These are phyloP conservation scores for Rhegmatorhina hoffmannsi DNA, from an alignment of 2,113 vertebrate genomes.

Conservation along the genomic window DNA sequence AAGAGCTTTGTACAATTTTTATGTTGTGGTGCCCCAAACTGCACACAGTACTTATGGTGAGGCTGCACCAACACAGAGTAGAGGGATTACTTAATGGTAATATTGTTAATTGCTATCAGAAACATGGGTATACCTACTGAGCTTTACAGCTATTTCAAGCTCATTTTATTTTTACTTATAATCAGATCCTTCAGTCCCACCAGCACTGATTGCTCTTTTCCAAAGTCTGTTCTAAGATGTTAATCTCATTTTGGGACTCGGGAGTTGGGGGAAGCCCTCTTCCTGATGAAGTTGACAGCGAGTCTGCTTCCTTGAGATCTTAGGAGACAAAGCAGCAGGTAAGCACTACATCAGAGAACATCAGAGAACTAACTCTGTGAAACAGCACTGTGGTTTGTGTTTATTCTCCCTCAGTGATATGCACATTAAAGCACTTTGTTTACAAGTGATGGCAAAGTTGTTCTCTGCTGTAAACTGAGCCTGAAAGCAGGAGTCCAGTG, in stretches of 20 bases:
- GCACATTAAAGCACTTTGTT: not conserved
- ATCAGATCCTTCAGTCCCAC: not conserved
- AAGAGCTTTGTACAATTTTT: not conserved
- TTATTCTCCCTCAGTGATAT: not conserved
- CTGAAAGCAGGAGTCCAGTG: slow-evolving; percentile 13
- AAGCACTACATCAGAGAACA: not conserved
- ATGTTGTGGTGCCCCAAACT: not conserved
- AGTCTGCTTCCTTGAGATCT: not conserved
- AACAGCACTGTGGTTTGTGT: not conserved
- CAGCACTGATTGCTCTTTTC: not conserved
- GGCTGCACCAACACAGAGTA: not conserved
- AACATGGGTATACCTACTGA: not conserved
- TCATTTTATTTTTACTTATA: not conserved
- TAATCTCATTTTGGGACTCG: slow-evolving; percentile 4
- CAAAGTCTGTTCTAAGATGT: not conserved
- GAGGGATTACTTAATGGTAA: not conserved
- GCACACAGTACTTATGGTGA: not conserved
- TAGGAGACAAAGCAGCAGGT: not conserved
- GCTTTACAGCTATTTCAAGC: not conserved
- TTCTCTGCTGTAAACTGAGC: slow-evolving; percentile 32
- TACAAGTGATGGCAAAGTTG: slow-evolving; percentile 38
- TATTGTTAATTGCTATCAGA: slow-evolving; percentile 1
- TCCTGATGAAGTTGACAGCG: not conserved
- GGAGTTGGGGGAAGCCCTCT: not conserved
- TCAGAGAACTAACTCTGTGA: not conserved